phyloP scores from a whole-genome alignment of 2,797 vertebrate genomes.

The Melanotaenia trifasciata region DNA sequence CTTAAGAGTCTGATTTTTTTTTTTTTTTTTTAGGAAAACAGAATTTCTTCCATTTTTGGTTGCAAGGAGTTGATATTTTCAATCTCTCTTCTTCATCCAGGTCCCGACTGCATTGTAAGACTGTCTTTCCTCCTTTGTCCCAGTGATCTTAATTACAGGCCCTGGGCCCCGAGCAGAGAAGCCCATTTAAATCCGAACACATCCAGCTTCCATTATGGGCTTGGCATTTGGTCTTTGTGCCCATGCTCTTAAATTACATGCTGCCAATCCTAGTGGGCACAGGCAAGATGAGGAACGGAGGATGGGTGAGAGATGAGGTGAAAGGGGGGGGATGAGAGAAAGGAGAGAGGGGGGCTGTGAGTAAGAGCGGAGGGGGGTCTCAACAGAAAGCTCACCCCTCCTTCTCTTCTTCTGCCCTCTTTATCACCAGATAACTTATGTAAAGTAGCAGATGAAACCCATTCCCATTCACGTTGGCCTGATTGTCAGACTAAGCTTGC shows the following conservation, averaged over 20 bases:
- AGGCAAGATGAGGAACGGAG: constrained; percentile 76
- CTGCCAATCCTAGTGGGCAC: constrained; percentile 87
- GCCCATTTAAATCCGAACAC: constrained; percentile 85
- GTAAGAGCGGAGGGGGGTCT: constrained; percentile 52
- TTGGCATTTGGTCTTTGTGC: constrained; percentile 89
- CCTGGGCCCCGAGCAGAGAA: constrained; percentile 79
- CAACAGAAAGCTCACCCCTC: constrained; percentile 55
- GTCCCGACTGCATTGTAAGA: constrained; percentile 81
- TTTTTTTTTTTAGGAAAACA: constrained; percentile 3
- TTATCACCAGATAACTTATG: constrained; percentile 84
- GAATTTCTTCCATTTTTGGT: constrained; percentile 66
- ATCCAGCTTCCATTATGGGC: constrained; percentile 86
- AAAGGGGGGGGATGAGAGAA: constrained; percentile 64
- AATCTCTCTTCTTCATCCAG: constrained; percentile 75
- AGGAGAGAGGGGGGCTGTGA: constrained; percentile 51
- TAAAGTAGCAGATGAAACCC: constrained; percentile 82
- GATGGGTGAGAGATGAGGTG: constrained; percentile 79
- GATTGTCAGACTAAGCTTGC: constrained; percentile 88
- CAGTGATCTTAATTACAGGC: constrained; percentile 87
- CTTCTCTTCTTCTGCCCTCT: constrained; percentile 69
- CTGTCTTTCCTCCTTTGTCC: constrained; percentile 84
- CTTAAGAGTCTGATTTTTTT: constrained; percentile 57
- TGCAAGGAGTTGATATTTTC: constrained; percentile 68
- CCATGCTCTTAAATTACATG: constrained; percentile 89
- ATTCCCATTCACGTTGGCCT: constrained; percentile 81